Conservation (phyloP, 1,140 invertebrate species). For the Eriocheir sinensis region DNA sequence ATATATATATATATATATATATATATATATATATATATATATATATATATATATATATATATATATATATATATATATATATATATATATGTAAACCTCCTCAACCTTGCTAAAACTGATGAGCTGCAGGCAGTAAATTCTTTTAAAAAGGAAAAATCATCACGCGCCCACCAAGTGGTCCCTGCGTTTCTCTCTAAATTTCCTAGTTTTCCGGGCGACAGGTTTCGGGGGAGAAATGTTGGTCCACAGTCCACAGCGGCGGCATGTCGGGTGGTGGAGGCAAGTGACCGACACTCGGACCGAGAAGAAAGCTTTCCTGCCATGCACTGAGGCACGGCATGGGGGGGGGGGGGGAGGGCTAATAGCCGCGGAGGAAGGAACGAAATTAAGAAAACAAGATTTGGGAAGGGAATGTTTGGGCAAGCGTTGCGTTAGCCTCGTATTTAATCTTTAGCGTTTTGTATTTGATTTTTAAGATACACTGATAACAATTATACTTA, state of each 20-base stretch:
- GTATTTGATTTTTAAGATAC: too few species aligned
- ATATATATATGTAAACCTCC: background rate
- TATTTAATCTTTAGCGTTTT: too few species aligned
- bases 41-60: background rate
- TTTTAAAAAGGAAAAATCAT: background rate
- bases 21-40: slow-evolving; percentile 23
- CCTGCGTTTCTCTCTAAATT: background rate
- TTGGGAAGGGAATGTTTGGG: too few species aligned
- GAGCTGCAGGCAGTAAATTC: background rate
- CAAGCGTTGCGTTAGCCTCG: too few species aligned
- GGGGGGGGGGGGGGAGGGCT: background rate
- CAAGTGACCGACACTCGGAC: background rate
- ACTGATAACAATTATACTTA: too few species aligned
- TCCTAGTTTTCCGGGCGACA: background rate
- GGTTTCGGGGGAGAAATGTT: background rate
- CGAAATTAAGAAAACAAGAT: background rate
- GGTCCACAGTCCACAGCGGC: background rate
- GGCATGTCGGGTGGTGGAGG: background rate
- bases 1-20: slow-evolving; percentile 50
- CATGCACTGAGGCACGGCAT: background rate
- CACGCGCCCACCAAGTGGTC: background rate
- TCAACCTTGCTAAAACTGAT: background rate
- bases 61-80: slow-evolving; percentile 19
- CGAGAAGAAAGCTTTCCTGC: background rate
- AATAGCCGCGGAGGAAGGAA: background rate